These are phyloP conservation scores for Phalacrocorax brasilianus DNA, from an alignment of 2,113 vertebrate species.

Conservation along the genomic window DNA sequence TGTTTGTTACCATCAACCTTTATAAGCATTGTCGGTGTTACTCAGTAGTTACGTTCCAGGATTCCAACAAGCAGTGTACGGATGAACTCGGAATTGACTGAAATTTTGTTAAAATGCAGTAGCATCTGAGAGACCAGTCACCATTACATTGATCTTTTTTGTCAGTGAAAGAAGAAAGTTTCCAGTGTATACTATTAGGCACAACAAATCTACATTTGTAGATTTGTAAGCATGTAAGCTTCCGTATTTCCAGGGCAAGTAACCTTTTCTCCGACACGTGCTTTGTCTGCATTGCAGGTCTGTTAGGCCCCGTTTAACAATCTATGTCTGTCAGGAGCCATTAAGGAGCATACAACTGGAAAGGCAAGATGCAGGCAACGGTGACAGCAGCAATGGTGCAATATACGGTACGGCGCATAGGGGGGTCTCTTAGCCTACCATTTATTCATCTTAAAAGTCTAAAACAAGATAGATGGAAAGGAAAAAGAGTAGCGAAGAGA, in stretches of 20 bases:
- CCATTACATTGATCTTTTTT: neutral
- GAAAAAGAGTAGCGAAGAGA: neutral
- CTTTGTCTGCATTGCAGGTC: constrained; percentile 71
- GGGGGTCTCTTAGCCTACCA: neutral
- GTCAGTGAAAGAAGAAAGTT: neutral
- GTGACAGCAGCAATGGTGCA: constrained; percentile 75
- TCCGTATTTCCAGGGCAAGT: neutral
- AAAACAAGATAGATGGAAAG: accelerated
- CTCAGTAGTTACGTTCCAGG: neutral
- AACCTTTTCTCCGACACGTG: accelerated
- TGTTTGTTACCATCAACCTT: neutral
- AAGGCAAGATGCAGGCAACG: constrained; percentile 74
- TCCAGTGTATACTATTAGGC: neutral
- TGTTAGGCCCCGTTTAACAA: constrained; percentile 87
- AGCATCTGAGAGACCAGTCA: neutral
- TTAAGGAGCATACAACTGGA: constrained; percentile 73
- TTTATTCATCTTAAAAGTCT: no score
- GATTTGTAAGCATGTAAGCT: no score
- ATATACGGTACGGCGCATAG: constrained; percentile 76
- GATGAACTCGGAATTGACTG: neutral
- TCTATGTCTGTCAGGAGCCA: constrained; percentile 88
- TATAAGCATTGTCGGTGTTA: neutral
- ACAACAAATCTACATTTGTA: neutral
- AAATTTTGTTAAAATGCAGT: constrained; percentile 20
- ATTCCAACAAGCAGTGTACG: neutral